These are phyloP conservation scores for Daboia siamensis DNA, from an alignment of 2,113 vertebrate genomes.

Conservation along the genomic window DNA sequence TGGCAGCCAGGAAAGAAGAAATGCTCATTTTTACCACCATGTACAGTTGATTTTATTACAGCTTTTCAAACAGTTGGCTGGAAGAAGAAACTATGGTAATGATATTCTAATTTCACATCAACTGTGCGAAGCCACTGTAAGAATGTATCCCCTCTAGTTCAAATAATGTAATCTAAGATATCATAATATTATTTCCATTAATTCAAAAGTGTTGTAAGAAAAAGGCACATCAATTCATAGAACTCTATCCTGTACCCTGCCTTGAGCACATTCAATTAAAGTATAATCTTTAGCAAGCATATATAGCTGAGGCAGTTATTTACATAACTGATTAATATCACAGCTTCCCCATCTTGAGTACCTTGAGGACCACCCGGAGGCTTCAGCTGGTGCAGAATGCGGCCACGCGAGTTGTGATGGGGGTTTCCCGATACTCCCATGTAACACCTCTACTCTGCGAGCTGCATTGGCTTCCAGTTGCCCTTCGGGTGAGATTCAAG, in stretches of 20 bases:
- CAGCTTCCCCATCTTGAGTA: slow-evolving; percentile 16
- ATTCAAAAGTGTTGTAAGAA: slow-evolving; percentile 44
- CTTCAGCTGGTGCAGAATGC: too few relatives aligned
- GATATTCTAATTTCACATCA: slow-evolving; percentile 48
- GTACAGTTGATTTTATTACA: neutral
- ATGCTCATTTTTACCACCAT: slow-evolving; percentile 37
- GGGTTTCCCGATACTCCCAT: too few relatives aligned
- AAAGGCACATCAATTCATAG: slow-evolving; percentile 45
- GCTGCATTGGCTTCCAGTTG: too few relatives aligned
- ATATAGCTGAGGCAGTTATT: slow-evolving; percentile 46
- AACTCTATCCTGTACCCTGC: slow-evolving; percentile 38
- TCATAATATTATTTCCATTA: slow-evolving; percentile 28
- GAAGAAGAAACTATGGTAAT: slow-evolving; percentile 11
- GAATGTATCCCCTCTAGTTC: slow-evolving; percentile 47
- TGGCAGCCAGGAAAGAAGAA: rapidly evolving
- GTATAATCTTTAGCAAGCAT: slow-evolving; percentile 34
- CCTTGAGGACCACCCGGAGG: too few relatives aligned
- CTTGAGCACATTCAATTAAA: slow-evolving; percentile 30
- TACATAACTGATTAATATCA: slow-evolving; percentile 58
- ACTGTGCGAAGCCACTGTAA: slow-evolving; percentile 52
- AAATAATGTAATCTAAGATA: slow-evolving; percentile 1
- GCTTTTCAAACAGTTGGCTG: neutral
- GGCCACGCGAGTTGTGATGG: too few relatives aligned
- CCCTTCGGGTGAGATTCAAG: too few relatives aligned
- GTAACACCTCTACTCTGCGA: too few relatives aligned